Percentiles rank a stretch among this genome's conserved stretches.
phyloP scores from a whole-genome alignment of 2,113 vertebrate genomes.

The Catharus fuscescens region DNA sequence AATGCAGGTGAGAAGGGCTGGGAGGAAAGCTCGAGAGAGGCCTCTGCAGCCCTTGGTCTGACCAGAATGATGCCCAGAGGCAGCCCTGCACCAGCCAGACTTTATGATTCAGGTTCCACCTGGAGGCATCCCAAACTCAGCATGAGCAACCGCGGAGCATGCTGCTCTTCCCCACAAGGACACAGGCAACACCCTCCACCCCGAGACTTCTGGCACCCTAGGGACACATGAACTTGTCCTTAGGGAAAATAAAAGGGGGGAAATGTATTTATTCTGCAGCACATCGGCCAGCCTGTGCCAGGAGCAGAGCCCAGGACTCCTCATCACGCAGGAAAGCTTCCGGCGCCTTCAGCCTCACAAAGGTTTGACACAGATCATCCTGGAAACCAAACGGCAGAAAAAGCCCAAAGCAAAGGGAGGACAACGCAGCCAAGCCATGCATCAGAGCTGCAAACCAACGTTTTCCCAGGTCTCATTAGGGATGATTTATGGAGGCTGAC shows the following conservation, averaged over 20 bases:
- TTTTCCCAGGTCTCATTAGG: conserved; percentile 15
- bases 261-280: neutral
- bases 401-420: neutral
- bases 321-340: neutral
- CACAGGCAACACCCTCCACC: neutral
- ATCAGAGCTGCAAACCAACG: neutral
- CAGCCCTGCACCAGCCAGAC: neutral
- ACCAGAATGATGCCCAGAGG: neutral
- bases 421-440: neutral
- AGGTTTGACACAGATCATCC: neutral
- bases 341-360: neutral
- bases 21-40: neutral
- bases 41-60: neutral
- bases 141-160: fast-evolving
- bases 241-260: neutral
- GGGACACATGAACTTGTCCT: neutral
- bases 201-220: neutral
- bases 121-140: neutral
- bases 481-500: conserved; percentile 55
- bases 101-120: neutral
- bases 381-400: neutral
- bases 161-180: neutral
- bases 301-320: neutral
- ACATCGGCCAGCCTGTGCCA: neutral
- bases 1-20: neutral